Evolutionary conservation across 2,113 vertebrate genomes (phyloP), one percentile per base, ranked within the genome.

Genomic region (Entosphenus tridentatus): DNA sequence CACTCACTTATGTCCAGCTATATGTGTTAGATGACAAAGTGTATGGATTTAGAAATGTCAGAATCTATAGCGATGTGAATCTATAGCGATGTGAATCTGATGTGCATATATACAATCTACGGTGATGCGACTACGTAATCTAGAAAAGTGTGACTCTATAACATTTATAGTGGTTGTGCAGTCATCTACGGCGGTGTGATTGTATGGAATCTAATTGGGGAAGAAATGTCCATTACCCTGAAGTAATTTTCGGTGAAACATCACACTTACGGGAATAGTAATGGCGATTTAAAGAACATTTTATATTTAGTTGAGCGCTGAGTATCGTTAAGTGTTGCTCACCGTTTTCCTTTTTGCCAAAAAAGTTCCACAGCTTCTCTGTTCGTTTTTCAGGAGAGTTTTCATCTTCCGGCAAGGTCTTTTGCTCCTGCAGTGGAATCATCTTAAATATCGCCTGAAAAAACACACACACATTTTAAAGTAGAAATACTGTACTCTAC

Each of bases 361-460:
- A 90, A 77, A 80, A 86, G 1, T 72, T 56, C 87, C 86, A 90
- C 75, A 90, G 81, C 76, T 90, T 90, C 71, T 83, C 81, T 0
- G 86, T 76, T 73, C 86, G 80, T 72, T 85, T 90, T 70, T 88
- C 85, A 0, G 87, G 86, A 0, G 85, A 85, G 75, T 86, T 80
- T 70, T 90, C 87, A 8, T 87, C 86, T 1, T 87, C 84, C 0
- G 85, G 79, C 55, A 90, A 83, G 58, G 74, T 73, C 68, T 81
- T 80, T 74, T 82, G 76, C 17, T 86, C 84, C 1, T 84, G 84
- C 0, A 11, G 72, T 8, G 75, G 83, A 72, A 87, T 87, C 87
- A 90, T 90, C 78, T 85, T 87, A 81, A 90, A 89, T 77, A 90
- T 89, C 2, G 87, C 83, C 87, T 90, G 74, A 14, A 57, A 11